Base-by-base conservation (phyloP, 2,888 invertebrate species). In the Cenopis cana region DNA sequence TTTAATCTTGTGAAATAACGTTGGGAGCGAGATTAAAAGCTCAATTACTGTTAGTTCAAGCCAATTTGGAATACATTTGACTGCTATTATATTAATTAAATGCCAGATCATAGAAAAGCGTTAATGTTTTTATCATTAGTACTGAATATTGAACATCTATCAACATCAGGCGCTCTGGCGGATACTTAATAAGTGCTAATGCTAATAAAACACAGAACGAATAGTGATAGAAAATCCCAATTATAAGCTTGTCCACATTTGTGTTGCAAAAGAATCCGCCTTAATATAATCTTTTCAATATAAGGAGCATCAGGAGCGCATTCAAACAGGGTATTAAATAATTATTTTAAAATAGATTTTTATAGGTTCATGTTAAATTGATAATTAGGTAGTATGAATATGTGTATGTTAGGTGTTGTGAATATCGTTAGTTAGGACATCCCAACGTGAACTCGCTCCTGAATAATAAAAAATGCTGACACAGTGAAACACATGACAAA, bases 11-110 rank as follows among this genome's bases (percentile, higher is more conserved):
- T 14, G 36, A 60, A 18, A 65, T 72, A 36, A 70, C 60, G 24
- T 69, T 67, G 33, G 71, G 29, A 11, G 62, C 76, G 78, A 76
- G 74, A 57, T 70, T 69, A 46, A 60, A 54, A 62, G 70, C 70
- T 36, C 56, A 59, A 60, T 67, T 18, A 33, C 17, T 59, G 57
- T 29, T 36, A 64, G 38, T 52, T 9, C 6, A 12, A 62, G n/a
- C 14, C 17, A 20, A 54, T n/a, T 14, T 38, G 14, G 3, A 11
- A 20, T 36, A 20, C 1, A 33, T 54, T 38, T 11, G 14, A 33
- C 18, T 29, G 18, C 0, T 33, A 18, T n/a, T 24, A 10, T 36
- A n/a, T 24, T 29, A 36, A 18, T 20, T 20, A 41, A 54, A 49
- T 24, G 4, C 29, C 6, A 36, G 52, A 50, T 18, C 17, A 36